Evolutionary conservation across 2,797 vertebrate species (phyloP).

Genomic region (Trichosurus vulpecula): DNA sequence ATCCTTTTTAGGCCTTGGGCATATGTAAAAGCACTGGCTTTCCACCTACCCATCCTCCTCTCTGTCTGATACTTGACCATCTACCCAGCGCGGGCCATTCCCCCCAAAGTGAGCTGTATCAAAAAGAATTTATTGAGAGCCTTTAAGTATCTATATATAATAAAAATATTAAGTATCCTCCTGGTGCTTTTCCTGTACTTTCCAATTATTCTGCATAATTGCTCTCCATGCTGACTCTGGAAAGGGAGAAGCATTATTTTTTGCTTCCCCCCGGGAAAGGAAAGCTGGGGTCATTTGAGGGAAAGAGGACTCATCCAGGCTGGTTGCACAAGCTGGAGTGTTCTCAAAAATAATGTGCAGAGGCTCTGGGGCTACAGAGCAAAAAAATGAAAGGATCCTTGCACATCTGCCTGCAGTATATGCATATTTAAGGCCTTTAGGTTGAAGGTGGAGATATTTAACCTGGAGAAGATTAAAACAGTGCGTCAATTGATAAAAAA

Average conservation of each 20-base stretch:
- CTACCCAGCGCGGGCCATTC: constrained; percentile 35
- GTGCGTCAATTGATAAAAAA: neutral
- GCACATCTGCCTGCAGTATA: neutral
- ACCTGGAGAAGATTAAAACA: neutral
- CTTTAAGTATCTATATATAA: neutral
- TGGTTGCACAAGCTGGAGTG: neutral
- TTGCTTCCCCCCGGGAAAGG: neutral
- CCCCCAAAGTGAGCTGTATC: neutral
- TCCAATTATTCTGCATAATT: neutral
- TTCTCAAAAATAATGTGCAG: neutral
- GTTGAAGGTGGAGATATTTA: neutral
- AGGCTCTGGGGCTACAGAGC: neutral
- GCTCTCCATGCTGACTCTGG: neutral
- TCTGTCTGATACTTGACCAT: constrained; percentile 65
- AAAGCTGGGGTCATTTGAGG: neutral
- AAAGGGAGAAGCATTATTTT: neutral
- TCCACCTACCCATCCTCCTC: constrained; percentile 37
- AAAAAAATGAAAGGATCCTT: neutral
- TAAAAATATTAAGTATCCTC: constrained; percentile 1
- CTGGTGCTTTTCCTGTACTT: neutral
- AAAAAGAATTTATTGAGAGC: neutral
- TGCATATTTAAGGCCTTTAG: neutral
- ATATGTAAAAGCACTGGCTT: neutral
- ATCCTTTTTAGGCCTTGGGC: neutral
- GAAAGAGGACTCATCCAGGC: neutral